Conservation (phyloP, 2,797 vertebrate genomes). For the Hylomyscus alleni region DNA sequence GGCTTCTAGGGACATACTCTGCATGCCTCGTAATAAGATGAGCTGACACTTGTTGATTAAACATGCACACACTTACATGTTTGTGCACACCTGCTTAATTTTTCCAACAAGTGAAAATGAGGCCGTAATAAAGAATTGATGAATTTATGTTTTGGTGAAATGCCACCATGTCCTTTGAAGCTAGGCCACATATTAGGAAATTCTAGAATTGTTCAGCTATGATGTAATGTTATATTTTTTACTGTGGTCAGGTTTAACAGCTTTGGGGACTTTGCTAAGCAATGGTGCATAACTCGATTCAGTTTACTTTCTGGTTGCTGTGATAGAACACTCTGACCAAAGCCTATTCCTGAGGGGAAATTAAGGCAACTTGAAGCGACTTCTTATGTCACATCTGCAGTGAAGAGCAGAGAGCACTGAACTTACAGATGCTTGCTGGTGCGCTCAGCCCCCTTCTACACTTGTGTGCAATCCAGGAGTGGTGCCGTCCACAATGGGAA, state of each 20-base stretch:
- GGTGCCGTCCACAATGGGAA: not conserved
- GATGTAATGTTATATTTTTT: constrained; percentile 63
- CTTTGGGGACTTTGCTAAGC: constrained; percentile 19
- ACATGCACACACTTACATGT: too few species aligned
- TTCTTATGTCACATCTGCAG: not conserved
- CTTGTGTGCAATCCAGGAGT: not conserved
- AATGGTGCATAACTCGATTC: not conserved
- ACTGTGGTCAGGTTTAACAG: constrained; percentile 59
- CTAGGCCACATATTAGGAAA: constrained; percentile 71
- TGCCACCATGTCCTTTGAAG: constrained; percentile 67
- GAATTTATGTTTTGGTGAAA: constrained; percentile 69
- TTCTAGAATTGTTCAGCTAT: constrained; percentile 67
- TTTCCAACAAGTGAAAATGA: constrained; percentile 60
- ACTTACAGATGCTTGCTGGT: not conserved
- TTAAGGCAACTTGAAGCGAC: not conserved
- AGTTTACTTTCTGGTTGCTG: not conserved
- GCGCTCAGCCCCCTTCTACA: not conserved
- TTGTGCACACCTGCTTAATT: not conserved
- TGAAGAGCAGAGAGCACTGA: not conserved
- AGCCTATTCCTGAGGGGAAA: not conserved
- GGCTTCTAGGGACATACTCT: not conserved
- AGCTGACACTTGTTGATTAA: constrained; percentile 1
- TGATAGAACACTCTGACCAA: not conserved
- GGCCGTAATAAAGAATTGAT: constrained; percentile 63
- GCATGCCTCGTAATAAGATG: not conserved